Evolutionary conservation across 2,797 vertebrate species (phyloP), one percentile per base, ranked within the genome.

Genomic region (Eulemur coronatus): DNA sequence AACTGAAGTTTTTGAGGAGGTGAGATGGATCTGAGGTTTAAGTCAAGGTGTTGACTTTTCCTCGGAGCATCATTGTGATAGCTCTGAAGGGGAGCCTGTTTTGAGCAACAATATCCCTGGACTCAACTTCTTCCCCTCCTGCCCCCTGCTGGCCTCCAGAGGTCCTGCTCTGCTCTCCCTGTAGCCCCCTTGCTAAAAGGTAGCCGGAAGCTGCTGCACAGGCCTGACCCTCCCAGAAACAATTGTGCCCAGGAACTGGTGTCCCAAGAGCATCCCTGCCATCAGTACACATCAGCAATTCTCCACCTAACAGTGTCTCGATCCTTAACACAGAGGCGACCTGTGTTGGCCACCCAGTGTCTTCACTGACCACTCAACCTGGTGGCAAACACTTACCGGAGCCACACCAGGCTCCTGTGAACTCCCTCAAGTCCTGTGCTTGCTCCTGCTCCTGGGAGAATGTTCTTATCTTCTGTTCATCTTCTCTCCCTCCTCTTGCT

Each of bases 241-340:
- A 13, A 15, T 7, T 7, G 35, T 28, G 52, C 26, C 65, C 11
- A 55, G 78, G 67, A 88, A 17, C 50, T 4, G 14, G 14, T n/a
- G 28, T 73, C 12, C 38, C 59, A 33, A 38, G 55, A 41, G 67
- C 46, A 48, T 35, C 33, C 33, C n/a, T 57, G 61, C 2, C 9
- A 13, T 52, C 65, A 26, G 78, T 55, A 69, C 33, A 17, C 11
- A 12, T 35, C 7, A 10, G 30, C 7, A 0, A 2, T 11, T 48
- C 55, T 30, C 41, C 5, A 26, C n/a, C 55, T 50, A 35, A 35
- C 3, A 0, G 0, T 43, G 24, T n/a, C 33, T 3, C 0, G 4
- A 24, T 24, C 43, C 70, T 78, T 50, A 35, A 35, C 12, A 35
- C 13, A 76, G 20, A 28, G 67, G 4, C 11, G 13, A 17, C 30